phyloP scores from a whole-genome alignment of 2,113 vertebrate species.

The Sialia sialis region DNA sequence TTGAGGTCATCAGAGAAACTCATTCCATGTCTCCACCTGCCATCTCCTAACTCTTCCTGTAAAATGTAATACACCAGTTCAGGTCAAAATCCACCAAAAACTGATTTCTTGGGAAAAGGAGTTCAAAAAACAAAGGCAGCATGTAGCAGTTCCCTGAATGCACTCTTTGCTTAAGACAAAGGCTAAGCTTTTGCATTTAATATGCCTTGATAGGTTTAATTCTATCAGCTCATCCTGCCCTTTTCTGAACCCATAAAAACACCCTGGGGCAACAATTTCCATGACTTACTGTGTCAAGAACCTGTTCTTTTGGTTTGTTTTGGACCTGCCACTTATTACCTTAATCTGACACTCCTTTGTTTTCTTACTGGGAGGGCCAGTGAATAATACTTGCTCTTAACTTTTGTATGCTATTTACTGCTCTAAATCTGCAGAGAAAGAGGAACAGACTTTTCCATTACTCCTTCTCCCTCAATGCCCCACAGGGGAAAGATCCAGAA shows the following conservation, averaged over 20 bases:
- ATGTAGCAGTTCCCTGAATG: neutral
- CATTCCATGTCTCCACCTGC: neutral
- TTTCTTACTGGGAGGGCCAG: conserved; percentile 48
- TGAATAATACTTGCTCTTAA: conserved; percentile 2
- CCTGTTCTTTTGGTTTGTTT: conserved; percentile 38
- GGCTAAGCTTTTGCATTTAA: neutral
- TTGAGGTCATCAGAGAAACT: neutral
- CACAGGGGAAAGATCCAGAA: neutral
- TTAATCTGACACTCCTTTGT: conserved; percentile 52
- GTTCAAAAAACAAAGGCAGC: neutral
- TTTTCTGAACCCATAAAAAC: conserved; percentile 4
- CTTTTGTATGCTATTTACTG: neutral
- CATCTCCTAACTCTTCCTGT: neutral
- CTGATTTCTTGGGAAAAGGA: neutral
- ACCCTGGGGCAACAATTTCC: neutral
- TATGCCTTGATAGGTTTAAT: neutral
- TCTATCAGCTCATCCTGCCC: neutral
- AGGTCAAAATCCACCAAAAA: neutral
- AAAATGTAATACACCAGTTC: neutral
- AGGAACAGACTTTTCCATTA: neutral
- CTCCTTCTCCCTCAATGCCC: neutral
- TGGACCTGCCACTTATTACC: conserved; percentile 18
- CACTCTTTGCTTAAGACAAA: neutral
- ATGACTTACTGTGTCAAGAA: neutral
- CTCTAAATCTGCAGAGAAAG: neutral